phyloP scores from a whole-genome alignment of 2,113 vertebrate species.

The Panthera leo region DNA sequence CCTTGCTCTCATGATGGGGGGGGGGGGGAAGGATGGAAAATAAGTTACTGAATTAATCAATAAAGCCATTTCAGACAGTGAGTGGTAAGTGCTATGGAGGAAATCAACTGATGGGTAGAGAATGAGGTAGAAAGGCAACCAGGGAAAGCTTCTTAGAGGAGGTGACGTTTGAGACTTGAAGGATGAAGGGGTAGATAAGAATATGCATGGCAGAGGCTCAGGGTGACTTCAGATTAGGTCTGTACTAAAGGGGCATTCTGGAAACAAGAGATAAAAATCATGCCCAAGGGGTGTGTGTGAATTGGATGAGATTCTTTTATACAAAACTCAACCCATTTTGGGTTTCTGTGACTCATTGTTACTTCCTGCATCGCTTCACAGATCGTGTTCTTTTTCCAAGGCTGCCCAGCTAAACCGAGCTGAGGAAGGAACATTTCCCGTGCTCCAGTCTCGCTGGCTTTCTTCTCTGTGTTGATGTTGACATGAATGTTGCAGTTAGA shows the following conservation, averaged over 20 bases:
- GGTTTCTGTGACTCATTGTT: slow-evolving; percentile 50
- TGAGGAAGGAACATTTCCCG: not conserved
- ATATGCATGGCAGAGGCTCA: not conserved
- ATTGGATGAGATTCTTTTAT: slow-evolving; percentile 46
- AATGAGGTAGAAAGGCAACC: not conserved
- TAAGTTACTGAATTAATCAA: not conserved
- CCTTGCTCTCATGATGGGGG: not conserved
- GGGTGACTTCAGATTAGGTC: slow-evolving; percentile 5
- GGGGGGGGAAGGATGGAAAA: not conserved
- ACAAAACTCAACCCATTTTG: slow-evolving; percentile 59
- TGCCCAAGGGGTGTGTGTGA: not conserved
- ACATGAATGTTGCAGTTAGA: not conserved
- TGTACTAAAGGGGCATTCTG: not conserved
- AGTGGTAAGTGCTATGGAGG: not conserved
- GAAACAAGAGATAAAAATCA: slow-evolving; percentile 51
- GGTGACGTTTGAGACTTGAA: not conserved
- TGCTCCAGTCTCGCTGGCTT: not conserved
- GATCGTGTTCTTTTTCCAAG: not conserved
- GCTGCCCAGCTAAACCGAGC: not conserved
- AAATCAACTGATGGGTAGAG: not conserved
- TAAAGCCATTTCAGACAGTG: not conserved
- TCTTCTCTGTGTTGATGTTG: not conserved
- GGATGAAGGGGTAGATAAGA: not conserved
- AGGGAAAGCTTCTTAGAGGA: slow-evolving; percentile 38
- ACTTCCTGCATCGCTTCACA: not conserved